Evolutionary conservation across 2,113 vertebrate genomes (phyloP), one percentile per base, ranked within the genome.

Genomic region (Amazona guildingii): DNA sequence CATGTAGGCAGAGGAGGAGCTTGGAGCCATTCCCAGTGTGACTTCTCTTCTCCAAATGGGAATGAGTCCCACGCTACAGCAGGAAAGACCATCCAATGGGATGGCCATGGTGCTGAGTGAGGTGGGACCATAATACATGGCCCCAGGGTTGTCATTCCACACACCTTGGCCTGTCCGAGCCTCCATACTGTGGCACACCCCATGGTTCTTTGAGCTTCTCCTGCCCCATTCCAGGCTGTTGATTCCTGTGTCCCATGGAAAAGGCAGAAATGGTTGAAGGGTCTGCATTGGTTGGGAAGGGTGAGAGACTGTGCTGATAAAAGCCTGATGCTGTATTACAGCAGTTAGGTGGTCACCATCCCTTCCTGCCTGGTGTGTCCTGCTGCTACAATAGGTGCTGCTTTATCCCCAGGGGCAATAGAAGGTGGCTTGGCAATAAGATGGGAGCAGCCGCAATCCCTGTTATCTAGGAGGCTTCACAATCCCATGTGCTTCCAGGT

Each of bases 311-410:
- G 20, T 29, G 55, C 48, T 77, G 61, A 63, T 84, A 23, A 48
- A 73, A 97, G 7, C 17, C 17, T 87, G 59, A 72, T n/a, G 11
- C 14, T 81, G 9, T 64, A 28, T 27, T 39, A 29, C 19, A 59
- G 31, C 41, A 55, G 12, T 46, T 48, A 31, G 2, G 20, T 62
- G 49, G 23, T 79, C 80, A 51, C 28, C 10, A 6, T 64, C 41
- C 55, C 14, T 57, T 86, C 76, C 51, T 91, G 46, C n/a, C 86
- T 1, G 5, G 11, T 79, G 17, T 75, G 66, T 85, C 43, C 41
- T 88, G 84, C 93, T 96, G 81, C 86, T 95, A 41, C 79, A 87
- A 88, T 27, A 80, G 72, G 89, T 77, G 49, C 87, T 92, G 41
- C 67, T 93, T 84, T 5, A 0, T 74, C 75, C 84, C 63, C 44